These are phyloP conservation scores for Procambarus virginalis DNA, from an alignment of 1,140 invertebrate species.

Conservation along the genomic window DNA sequence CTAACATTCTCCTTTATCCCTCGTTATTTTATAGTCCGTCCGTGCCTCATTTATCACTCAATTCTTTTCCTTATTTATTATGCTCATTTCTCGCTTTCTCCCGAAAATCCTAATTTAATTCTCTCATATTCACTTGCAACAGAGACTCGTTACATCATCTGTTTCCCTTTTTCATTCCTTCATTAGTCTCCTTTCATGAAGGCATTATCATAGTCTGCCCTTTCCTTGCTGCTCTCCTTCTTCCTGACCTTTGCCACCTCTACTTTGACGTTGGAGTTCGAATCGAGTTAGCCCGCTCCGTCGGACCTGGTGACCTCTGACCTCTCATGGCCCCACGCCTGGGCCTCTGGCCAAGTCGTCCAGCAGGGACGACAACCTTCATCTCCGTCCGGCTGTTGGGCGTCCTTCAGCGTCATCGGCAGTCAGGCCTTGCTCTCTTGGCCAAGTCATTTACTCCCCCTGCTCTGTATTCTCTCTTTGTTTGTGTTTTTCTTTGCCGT, in stretches of 20 bases:
- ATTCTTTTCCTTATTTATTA: no score
- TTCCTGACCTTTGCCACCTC: neutral
- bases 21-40: no score
- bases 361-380: neutral
- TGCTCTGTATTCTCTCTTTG: neutral
- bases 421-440: neutral
- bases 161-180: no score
- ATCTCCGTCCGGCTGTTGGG: neutral
- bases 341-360: neutral
- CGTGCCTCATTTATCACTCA: no score
- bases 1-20: no score
- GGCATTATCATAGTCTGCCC: no score
- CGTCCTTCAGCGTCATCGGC: neutral
- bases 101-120: no score
- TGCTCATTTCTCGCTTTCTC: no score
- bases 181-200: no score
- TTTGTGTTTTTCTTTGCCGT: neutral
- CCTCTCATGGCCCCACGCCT: neutral
- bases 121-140: no score
- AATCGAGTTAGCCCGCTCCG: slow-evolving; percentile 51
- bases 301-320: slow-evolving; percentile 10
- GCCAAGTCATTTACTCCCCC: neutral
- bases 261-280: slow-evolving; percentile 43
- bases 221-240: slow-evolving; percentile 1
- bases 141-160: no score